Percentiles rank a stretch among this genome's conserved stretches.
Conservation (phyloP, 2,888 invertebrate species). For the Leistus spinibarbis region DNA sequence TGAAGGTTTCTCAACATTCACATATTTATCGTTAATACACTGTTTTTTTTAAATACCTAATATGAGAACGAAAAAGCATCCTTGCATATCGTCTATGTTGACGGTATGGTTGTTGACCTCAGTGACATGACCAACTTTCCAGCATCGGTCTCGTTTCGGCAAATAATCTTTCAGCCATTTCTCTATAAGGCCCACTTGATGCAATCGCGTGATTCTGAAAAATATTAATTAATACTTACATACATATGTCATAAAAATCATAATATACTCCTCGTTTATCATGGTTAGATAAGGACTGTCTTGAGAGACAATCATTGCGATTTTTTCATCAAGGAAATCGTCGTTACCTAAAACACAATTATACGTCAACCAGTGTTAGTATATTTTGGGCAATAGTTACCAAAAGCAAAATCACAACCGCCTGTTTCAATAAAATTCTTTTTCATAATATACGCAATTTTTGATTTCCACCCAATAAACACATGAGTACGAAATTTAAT, state of each 20-base stretch:
- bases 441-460: conserved; percentile 74
- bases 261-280: conserved; percentile 79
- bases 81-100: conserved; percentile 90
- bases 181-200: conserved; percentile 81
- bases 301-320: conserved; percentile 75
- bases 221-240: neutral
- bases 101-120: conserved; percentile 87
- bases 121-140: conserved; percentile 65
- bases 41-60: conserved; percentile 65
- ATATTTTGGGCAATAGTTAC: conserved; percentile 53
- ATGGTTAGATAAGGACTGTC: conserved; percentile 78
- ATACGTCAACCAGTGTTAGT: neutral
- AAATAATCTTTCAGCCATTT: conserved; percentile 82
- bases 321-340: conserved; percentile 79
- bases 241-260: neutral
- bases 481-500: conserved; percentile 73
- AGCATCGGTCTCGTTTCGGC: conserved; percentile 81
- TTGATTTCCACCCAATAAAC: conserved; percentile 81
- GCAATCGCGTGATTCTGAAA: conserved; percentile 72
- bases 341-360: conserved; percentile 64
- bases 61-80: conserved; percentile 84
- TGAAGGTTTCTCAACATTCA: conserved; percentile 9
- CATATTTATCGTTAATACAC: neutral
- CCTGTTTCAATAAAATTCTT: conserved; percentile 69
- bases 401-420: conserved; percentile 76